A percentile compares a stretch with the other conserved stretches of the same genome.
Conservation (phyloP, 2,888 invertebrate genomes). For the Drosophila setosimentum region DNA sequence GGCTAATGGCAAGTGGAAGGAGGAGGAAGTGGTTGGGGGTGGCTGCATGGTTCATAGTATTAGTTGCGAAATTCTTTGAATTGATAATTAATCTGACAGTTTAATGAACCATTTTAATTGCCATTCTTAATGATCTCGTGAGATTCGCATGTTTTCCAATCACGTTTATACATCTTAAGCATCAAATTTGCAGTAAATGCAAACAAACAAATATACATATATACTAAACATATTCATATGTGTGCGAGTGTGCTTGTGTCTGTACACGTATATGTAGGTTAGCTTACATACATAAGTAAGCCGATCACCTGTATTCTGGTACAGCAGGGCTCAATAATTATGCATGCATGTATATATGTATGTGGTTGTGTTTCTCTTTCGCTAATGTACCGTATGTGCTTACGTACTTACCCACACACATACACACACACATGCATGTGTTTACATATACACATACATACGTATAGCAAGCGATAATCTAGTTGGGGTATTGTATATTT, state of each 20-base stretch:
- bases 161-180: background rate
- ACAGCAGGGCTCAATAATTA: background rate
- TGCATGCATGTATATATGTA: background rate
- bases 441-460: background rate
- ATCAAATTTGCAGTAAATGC: background rate
- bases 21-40: accelerated
- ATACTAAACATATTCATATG: background rate
- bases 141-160: background rate
- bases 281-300: background rate
- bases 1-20: conserved; percentile 44
- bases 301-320: background rate
- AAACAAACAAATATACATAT: background rate
- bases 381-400: background rate
- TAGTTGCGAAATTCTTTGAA: background rate
- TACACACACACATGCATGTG: background rate
- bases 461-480: background rate
- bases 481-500: background rate
- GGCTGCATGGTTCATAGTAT: background rate
- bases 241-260: background rate
- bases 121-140: background rate
- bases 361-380: background rate
- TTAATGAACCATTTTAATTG: background rate
- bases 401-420: background rate
- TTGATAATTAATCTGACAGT: conserved; percentile 8
- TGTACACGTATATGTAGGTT: background rate